Evolutionary conservation across 2,797 vertebrate species (phyloP).

Genomic region (Limnodromus scolopaceus): DNA sequence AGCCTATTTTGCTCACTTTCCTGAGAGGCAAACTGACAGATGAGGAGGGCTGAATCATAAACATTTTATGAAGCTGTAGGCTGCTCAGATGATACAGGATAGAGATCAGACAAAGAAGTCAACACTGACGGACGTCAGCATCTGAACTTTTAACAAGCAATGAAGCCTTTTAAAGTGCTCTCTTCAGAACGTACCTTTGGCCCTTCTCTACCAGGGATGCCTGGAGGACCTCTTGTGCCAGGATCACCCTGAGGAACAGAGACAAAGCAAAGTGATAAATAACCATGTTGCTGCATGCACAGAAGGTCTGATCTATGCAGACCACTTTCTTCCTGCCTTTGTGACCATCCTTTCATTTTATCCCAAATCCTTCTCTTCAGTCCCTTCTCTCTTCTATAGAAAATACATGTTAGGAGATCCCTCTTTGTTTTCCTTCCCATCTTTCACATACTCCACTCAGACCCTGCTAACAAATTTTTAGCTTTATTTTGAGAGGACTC

Average conservation of each 20-base stretch:
- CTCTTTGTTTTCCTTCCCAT: not conserved
- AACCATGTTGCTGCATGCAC: not conserved
- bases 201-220: conserved; percentile 95
- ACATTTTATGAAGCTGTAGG: not conserved
- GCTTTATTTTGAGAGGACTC: not conserved
- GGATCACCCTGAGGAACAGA: conserved; percentile 84
- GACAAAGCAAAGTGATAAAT: not conserved
- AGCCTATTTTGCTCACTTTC: not conserved
- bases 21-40: not conserved
- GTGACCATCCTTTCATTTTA: conserved; percentile 48
- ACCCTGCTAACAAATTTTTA: not conserved
- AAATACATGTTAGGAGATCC: not conserved
- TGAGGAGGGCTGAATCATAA: not conserved
- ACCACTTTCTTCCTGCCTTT: conserved; percentile 76
- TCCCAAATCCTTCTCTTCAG: not conserved
- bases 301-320: not conserved
- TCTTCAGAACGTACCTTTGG: conserved; percentile 86
- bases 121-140: not conserved
- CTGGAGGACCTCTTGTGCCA: conserved; percentile 90
- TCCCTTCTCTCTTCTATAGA: not conserved
- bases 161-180: not conserved
- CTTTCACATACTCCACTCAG: not conserved
- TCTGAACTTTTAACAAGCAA: not conserved
- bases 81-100: not conserved
- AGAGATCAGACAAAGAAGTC: not conserved